A percentile compares a stretch with the other conserved stretches of the same genome.
Evolutionary conservation across 1,140 invertebrate species (phyloP).

Genomic region (Uloborus diversus): DNA sequence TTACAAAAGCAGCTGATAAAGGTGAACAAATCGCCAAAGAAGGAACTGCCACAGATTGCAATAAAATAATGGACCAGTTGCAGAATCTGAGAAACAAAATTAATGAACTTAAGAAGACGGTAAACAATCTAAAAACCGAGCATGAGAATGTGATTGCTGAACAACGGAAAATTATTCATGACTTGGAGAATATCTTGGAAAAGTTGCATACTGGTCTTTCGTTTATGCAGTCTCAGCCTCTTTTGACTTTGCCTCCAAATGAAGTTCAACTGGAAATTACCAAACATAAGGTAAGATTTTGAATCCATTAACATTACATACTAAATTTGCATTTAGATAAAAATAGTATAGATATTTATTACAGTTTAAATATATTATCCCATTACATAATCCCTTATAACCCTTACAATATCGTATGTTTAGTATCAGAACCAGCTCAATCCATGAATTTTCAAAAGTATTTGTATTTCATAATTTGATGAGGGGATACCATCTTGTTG

Average conservation of each 20-base stretch:
- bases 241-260: slow-evolving; percentile 79
- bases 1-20: slow-evolving; percentile 87
- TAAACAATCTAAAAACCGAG: slow-evolving; percentile 85
- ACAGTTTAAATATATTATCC: too few relatives aligned
- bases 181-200: slow-evolving; percentile 82
- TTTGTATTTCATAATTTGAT: too few relatives aligned
- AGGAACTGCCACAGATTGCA: slow-evolving; percentile 83
- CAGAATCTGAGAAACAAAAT: slow-evolving; percentile 87
- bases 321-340: too few relatives aligned
- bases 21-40: slow-evolving; percentile 90
- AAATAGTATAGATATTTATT: too few relatives aligned
- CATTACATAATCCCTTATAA: too few relatives aligned
- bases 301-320: too few relatives aligned
- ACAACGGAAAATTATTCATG: slow-evolving; percentile 80
- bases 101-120: slow-evolving; percentile 78
- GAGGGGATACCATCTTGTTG: too few relatives aligned
- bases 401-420: too few relatives aligned
- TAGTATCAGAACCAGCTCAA: too few relatives aligned
- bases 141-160: slow-evolving; percentile 88
- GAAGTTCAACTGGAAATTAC: slow-evolving; percentile 83
- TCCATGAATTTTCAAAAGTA: too few relatives aligned
- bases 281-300: slow-evolving; percentile 72
- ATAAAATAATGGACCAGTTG: slow-evolving; percentile 85
- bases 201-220: slow-evolving; percentile 87
- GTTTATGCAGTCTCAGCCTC: slow-evolving; percentile 80